Percentiles rank a stretch among this genome's conserved stretches.
Evolutionary conservation across 2,113 vertebrate species (phyloP).

Genomic region (Tichodroma muraria): DNA sequence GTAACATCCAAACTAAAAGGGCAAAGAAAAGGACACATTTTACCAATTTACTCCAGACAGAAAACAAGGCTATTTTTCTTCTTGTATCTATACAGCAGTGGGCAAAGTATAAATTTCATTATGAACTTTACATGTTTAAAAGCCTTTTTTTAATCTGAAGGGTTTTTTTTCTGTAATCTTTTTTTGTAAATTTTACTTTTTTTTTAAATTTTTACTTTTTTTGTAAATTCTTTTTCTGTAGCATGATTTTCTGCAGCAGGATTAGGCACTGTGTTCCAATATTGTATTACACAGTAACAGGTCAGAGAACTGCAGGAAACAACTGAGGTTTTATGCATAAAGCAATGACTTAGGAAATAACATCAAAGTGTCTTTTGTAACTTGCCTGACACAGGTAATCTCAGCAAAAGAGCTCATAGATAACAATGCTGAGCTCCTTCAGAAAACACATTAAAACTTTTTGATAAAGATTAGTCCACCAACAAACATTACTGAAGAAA

Average conservation of each 20-base stretch:
- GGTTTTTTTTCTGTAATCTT: too few relatives aligned
- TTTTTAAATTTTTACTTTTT: too few relatives aligned
- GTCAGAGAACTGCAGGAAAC: not conserved
- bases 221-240: too few relatives aligned
- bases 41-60: not conserved
- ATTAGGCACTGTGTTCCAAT: not conserved
- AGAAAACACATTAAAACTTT: not conserved
- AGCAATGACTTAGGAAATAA: not conserved
- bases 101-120: not conserved
- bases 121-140: not conserved
- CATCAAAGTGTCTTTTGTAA: accelerated
- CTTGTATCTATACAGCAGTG: not conserved
- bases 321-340: not conserved
- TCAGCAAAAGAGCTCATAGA: not conserved
- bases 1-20: not conserved
- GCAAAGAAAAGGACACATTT: not conserved
- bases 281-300: not conserved
- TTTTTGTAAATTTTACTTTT: too few relatives aligned
- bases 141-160: not conserved
- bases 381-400: not conserved
- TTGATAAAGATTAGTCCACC: not conserved
- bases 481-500: not conserved
- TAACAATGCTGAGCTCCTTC: not conserved
- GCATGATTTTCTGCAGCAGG: not conserved
- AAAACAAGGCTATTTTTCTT: not conserved